A percentile compares a stretch with the other conserved stretches of the same genome.
phyloP scores from a whole-genome alignment of 2,888 invertebrate species.

The Luffia ferchaultella region DNA sequence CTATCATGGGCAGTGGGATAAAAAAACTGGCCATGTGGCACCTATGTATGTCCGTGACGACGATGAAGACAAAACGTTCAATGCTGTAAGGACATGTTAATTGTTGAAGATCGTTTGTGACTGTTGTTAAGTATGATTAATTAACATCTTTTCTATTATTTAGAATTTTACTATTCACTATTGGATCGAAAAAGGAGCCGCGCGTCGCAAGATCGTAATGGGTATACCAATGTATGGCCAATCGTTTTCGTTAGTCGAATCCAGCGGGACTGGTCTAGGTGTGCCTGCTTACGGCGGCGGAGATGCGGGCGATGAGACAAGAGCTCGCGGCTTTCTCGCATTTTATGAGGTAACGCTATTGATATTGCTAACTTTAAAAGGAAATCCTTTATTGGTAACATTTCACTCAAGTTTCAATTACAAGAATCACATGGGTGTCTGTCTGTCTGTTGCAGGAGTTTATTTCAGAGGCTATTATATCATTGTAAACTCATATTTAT shows the following conservation, averaged over 20 bases:
- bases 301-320: constrained; percentile 87
- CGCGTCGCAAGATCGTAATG: constrained; percentile 79
- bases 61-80: constrained; percentile 78
- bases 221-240: constrained; percentile 92
- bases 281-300: constrained; percentile 86
- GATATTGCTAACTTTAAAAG: too few relatives aligned
- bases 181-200: constrained; percentile 85
- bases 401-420: too few relatives aligned
- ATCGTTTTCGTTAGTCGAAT: constrained; percentile 81
- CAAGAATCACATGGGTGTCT: too few relatives aligned
- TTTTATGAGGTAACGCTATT: constrained; percentile 83
- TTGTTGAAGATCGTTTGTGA: not conserved
- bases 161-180: constrained; percentile 89
- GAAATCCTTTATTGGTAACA: too few relatives aligned
- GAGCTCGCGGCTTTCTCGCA: constrained; percentile 86
- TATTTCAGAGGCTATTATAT: too few relatives aligned
- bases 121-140: not conserved
- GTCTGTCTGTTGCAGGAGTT: too few relatives aligned
- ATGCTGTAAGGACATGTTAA: constrained; percentile 66
- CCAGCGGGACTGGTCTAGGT: constrained; percentile 71
- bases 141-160: constrained; percentile 14
- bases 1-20: constrained; percentile 92
- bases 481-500: too few relatives aligned
- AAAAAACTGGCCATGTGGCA: constrained; percentile 88
- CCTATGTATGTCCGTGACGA: constrained; percentile 84